Percentiles rank a stretch among this genome's conserved stretches.
Evolutionary conservation across 2,888 invertebrate species (phyloP).

Genomic region (Drosophila conformis): DNA sequence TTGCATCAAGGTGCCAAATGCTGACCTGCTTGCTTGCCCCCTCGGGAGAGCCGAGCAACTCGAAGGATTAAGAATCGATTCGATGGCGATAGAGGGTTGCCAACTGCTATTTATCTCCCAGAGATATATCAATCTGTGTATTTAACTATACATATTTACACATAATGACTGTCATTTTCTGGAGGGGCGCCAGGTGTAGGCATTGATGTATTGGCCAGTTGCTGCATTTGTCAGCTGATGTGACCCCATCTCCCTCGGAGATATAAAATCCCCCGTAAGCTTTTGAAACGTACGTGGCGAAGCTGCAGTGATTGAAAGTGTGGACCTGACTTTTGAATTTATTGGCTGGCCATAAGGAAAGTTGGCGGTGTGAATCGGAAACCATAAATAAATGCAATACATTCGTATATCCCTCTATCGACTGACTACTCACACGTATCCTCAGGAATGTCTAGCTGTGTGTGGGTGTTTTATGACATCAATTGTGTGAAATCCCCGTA

Average conservation of each 20-base stretch:
- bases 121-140: slow-evolving; percentile 12
- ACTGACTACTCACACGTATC: slow-evolving; percentile 1
- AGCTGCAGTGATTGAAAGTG: slow-evolving; percentile 72
- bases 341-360: slow-evolving; percentile 75
- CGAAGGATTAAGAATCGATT: slow-evolving; percentile 20
- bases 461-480: slow-evolving; percentile 68
- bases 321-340: slow-evolving; percentile 74
- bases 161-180: slow-evolving; percentile 77
- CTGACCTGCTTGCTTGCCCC: slow-evolving; percentile 64
- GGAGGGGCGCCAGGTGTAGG: slow-evolving; percentile 65
- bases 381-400: slow-evolving; percentile 56
- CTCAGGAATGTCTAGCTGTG: neutral
- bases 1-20: slow-evolving; percentile 73
- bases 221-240: slow-evolving; percentile 68
- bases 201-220: slow-evolving; percentile 68
- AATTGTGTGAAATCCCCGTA: slow-evolving; percentile 74
- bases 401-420: slow-evolving; percentile 33
- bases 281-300: slow-evolving; percentile 42
- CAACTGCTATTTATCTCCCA: slow-evolving; percentile 56
- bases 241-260: slow-evolving; percentile 54
- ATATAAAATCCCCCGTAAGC: slow-evolving; percentile 50
- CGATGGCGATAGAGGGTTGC: slow-evolving; percentile 30
- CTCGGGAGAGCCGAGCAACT: slow-evolving; percentile 23
- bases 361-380: slow-evolving; percentile 50
- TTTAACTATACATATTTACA: slow-evolving; percentile 53